Percentiles rank a stretch among this genome's conserved stretches.
Evolutionary conservation across 2,113 vertebrate genomes (phyloP).

Genomic region (Gnathonemus longibarbis): DNA sequence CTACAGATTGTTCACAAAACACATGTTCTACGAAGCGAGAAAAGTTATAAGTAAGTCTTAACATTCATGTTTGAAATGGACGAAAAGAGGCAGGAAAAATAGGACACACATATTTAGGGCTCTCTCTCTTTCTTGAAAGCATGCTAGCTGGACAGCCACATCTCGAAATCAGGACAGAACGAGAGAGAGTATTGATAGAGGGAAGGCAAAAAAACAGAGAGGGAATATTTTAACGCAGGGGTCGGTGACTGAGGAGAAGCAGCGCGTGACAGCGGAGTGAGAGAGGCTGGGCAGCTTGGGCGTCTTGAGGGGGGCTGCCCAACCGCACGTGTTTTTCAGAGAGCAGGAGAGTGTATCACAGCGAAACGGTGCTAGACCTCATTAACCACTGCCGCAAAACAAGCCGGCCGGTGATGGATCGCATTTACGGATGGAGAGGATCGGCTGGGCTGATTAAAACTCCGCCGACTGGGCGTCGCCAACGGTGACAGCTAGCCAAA

Average conservation of each 20-base stretch:
- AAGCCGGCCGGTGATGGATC: constrained; percentile 43
- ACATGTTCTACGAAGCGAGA: background rate
- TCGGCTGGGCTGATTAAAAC: constrained; percentile 22
- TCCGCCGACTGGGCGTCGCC: constrained; percentile 1
- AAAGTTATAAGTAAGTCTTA: constrained; percentile 49
- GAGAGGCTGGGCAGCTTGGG: constrained; percentile 21
- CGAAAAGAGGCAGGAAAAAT: constrained; percentile 54
- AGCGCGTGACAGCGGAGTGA: constrained; percentile 18
- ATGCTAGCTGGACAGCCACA: constrained; percentile 37
- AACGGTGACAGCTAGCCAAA: background rate
- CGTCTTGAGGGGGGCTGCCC: constrained; percentile 43
- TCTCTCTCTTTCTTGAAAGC: constrained; percentile 35
- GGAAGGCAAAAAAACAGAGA: background rate
- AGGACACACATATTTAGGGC: constrained; percentile 62
- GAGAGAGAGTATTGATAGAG: constrained; percentile 18
- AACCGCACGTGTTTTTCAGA: constrained; percentile 28
- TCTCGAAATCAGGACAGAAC: constrained; percentile 57
- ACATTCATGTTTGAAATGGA: constrained; percentile 51
- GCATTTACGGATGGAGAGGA: constrained; percentile 34
- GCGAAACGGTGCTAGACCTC: constrained; percentile 46
- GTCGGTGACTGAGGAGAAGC: background rate
- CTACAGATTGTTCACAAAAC: background rate
- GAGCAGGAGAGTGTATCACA: constrained; percentile 41
- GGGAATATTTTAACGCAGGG: constrained; percentile 15
- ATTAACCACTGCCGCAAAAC: constrained; percentile 46